Base-by-base conservation (phyloP, 2,797 vertebrate species). In the Taenioides sp. region DNA sequence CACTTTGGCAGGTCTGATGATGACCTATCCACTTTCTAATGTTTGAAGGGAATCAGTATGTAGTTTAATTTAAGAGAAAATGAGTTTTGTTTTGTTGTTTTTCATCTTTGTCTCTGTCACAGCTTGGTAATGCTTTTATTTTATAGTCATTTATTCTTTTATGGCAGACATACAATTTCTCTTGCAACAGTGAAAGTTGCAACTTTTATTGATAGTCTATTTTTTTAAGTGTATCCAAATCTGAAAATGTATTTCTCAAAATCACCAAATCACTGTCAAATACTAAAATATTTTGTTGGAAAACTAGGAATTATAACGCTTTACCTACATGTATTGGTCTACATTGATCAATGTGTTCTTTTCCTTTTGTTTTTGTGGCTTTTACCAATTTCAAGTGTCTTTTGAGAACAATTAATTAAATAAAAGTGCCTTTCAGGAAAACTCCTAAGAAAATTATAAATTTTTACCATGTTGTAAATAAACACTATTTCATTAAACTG, bases 361-460 rank as follows among this genome's bases (percentile, higher is more conserved):
- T 52, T 54, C 69, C 65, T 71, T n/a, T 69, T 71, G 37, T 50
- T 69, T 88, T 86, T 72, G 84, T 90, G 87, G 84, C 84, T 90
- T 89, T 91, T 86, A 86, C 75, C 81, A 84, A 85, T 80, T 58
- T 66, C 28, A 75, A 81, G 52, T 80, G 54, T 69, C 61, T 83
- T 75, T 59, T 78, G 72, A 68, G 28, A 79, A 73, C 78, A 74
- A 87, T 85, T 83, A 74, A 90, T 83, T 61, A 91, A n/a, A n/a
- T n/a, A n/a, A n/a, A n/a, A 94, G 92, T 94, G 93, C 93, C 93
- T 94, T 91, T 78, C 76, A 77, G 68, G 50, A 65, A 16, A 80
- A 71, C 69, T 76, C n/a, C 67, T 72, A 89, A 88, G 83, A 86
- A 86, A 92, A 89, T 92, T 80, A 88, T 87, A 93, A 86, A 71